Percentiles rank a stretch among this genome's conserved stretches.
Evolutionary conservation across 2,888 invertebrate genomes (phyloP).

Genomic region (Amiota mariae): DNA sequence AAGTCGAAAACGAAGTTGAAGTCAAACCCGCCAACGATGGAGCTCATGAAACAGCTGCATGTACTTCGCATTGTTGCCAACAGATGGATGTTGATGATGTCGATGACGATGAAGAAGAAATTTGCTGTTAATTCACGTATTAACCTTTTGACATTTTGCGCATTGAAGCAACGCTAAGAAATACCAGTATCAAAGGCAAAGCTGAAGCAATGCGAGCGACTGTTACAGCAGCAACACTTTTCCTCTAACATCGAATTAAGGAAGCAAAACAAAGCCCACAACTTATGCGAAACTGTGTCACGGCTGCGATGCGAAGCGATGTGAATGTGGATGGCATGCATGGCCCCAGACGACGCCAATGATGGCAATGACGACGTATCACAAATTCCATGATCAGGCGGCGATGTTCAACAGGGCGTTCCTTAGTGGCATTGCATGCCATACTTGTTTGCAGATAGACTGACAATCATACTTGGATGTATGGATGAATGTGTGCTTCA

Average conservation of each 20-base stretch:
- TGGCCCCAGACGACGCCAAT: not conserved
- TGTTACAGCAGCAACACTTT: slow-evolving; percentile 28
- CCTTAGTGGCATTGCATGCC: slow-evolving; percentile 22
- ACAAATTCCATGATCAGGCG: slow-evolving; percentile 35
- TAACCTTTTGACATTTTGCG: slow-evolving; percentile 71
- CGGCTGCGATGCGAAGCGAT: not conserved
- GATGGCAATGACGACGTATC: slow-evolving; percentile 36
- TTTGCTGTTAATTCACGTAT: slow-evolving; percentile 70
- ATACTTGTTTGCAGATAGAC: not conserved
- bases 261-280: slow-evolving; percentile 45
- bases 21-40: slow-evolving; percentile 2
- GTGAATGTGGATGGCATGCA: not conserved
- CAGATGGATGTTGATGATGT: not conserved
- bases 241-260: not conserved
- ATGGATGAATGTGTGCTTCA: not conserved
- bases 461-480: not conserved
- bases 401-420: slow-evolving; percentile 26
- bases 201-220: slow-evolving; percentile 55
- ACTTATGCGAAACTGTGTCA: slow-evolving; percentile 40
- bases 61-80: slow-evolving; percentile 46
- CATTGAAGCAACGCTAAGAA: slow-evolving; percentile 43
- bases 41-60: slow-evolving; percentile 46
- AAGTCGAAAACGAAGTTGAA: too few species aligned
- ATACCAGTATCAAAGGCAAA: slow-evolving; percentile 31
- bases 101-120: slow-evolving; percentile 52